Percentiles rank a stretch among this genome's conserved stretches.
phyloP scores from a whole-genome alignment of 2,797 vertebrate genomes.

The Limnodromus scolopaceus region DNA sequence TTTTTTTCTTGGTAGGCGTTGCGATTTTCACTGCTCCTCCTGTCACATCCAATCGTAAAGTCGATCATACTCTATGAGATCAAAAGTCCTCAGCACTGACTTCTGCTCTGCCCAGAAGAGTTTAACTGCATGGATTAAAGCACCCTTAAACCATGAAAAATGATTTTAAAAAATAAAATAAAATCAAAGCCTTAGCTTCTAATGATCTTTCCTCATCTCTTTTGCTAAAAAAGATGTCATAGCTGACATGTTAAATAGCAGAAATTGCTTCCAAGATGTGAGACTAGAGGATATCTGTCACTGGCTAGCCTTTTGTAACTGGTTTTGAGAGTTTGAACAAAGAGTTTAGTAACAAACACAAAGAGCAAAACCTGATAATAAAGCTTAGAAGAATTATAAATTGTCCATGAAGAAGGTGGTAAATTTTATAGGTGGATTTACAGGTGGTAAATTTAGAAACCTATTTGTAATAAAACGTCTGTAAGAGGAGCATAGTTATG shows the following conservation, averaged over 20 bases:
- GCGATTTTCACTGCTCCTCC: not conserved
- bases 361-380: not conserved
- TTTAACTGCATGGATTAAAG: not conserved
- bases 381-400: not conserved
- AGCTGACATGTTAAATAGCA: not conserved
- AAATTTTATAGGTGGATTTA: not conserved
- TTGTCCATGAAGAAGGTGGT: not conserved
- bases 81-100: not conserved
- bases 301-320: not conserved
- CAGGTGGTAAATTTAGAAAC: not conserved
- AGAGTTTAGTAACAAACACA: not conserved
- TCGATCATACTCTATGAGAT: not conserved
- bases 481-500: not conserved
- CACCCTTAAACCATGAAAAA: not conserved
- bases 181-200: not conserved
- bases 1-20: not conserved
- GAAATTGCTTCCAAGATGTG: not conserved
- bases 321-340: not conserved
- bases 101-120: not conserved
- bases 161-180: not conserved
- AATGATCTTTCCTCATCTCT: not conserved
- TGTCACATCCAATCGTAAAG: not conserved
- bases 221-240: not conserved
- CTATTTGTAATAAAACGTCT: not conserved
- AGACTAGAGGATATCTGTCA: not conserved